Evolutionary conservation across 92 coral and sea anemone genomes (phyloP).

Genomic region (Zoanthus sansibaricus): DNA sequence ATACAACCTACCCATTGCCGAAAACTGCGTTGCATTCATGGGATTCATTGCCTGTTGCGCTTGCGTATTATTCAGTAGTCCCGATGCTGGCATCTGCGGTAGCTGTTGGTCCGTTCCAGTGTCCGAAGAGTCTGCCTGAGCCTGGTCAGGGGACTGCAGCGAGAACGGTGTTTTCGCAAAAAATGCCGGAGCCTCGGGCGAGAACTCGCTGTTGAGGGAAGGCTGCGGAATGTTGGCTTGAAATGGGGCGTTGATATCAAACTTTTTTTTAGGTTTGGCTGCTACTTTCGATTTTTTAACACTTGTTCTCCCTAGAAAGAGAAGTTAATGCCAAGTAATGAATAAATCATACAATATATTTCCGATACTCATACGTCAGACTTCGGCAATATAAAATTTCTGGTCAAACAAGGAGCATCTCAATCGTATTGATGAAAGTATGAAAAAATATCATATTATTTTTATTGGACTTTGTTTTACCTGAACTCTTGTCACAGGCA

Average conservation of each 20-base stretch:
- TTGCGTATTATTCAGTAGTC: conserved; percentile 20
- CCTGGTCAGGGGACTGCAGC: background rate
- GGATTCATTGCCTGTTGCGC: conserved; percentile 8
- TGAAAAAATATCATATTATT: no score
- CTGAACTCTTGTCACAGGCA: no score
- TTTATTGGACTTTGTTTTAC: no score
- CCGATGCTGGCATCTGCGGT: conserved; percentile 31
- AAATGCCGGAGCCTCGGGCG: conserved; percentile 45
- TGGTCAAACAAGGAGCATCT: no score
- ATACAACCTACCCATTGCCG: conserved; percentile 18
- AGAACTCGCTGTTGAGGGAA: conserved; percentile 30
- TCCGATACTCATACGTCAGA: no score
- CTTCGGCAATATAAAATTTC: no score
- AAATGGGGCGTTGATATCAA: conserved; percentile 30
- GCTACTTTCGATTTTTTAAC: conserved; percentile 33
- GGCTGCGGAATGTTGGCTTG: conserved; percentile 21
- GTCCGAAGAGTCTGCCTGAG: conserved; percentile 7
- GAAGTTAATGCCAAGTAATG: background rate
- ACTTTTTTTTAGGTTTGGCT: conserved; percentile 28
- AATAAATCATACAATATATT: no score
- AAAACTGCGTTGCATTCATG: conserved; percentile 30
- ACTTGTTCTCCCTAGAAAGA: conserved; percentile 4
- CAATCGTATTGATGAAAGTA: no score
- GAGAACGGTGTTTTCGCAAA: background rate
- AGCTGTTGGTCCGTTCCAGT: conserved; percentile 7